Base-by-base conservation (phyloP, 1,140 invertebrate genomes). In the Drosophila orosa region DNA sequence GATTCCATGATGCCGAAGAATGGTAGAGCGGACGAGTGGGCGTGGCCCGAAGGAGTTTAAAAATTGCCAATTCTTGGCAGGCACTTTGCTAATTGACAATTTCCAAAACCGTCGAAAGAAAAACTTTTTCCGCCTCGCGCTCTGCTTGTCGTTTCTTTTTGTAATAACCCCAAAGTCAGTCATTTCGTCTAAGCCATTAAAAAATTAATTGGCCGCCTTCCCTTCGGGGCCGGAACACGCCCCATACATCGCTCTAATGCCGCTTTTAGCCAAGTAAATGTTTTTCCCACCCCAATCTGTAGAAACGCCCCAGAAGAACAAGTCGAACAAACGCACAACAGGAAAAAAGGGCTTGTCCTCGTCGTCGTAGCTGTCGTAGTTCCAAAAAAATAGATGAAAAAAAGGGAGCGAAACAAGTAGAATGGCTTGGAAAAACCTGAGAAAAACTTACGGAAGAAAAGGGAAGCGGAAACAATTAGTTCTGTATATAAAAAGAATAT, bases 51-150 rank as follows among this genome's bases (percentile, higher is more conserved):
- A 61, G 45, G 61, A 63, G 58, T 55, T 58, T 69, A 24, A 59
- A 62, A 81, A 75, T 87, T 72, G 45, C 44, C 74, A 60, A 75
- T 86, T 78, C 68, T 56, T 69, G 62, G 61, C 81, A 42, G 73
- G 33, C 83, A 87, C 83, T 87, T 89, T 89, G 59, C 83, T 87
- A 87, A 87, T 87, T 87, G 84, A 83, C 83, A 89, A 87, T 87
- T 89, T 87, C 45, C 69, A 54, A 79, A 79, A 61, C 78, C 47
- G 59, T 15, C 3, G 13, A 45, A 54, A 37, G 60, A 55, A 75
- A 74, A 75, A 75, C 71, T 75, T 75, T 73, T 75, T 25, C 52
- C 24, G 19, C 27, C 31, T 22, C 52, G 50, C 27, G 31, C 33
- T 54, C 13, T 2, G 58, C 39, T 42, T 63, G 58, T 65, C 40